Base-by-base conservation (phyloP, 2,888 invertebrate genomes). In the Rhodophaea formosa region DNA sequence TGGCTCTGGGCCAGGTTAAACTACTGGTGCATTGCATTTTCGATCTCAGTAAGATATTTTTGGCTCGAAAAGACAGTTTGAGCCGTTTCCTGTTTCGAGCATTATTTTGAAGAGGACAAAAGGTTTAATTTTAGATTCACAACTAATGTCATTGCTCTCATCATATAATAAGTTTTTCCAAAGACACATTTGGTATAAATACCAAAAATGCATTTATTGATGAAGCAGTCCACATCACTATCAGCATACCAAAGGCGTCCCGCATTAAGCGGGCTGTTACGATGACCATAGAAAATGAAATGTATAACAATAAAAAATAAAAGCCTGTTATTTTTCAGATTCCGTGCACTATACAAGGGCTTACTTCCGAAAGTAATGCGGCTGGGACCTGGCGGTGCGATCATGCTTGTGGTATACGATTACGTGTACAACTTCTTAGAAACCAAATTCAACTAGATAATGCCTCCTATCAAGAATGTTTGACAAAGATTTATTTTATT, bases 361-460 rank as follows among this genome's bases (percentile, higher is more conserved):
- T 89, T 98, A 10, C 76, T 97, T 54, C 98, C 98, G 7, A 98
- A 98, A 88, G 94, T 98, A 0, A 92, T 98, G 79, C 93, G 98
- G 63, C 86, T 98, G 58, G 98, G 98, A 23, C 98, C 98, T 0
- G 98, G 98, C 51, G 98, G 98, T 16, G 98, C 98, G 1, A 97
- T 98, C 58, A 97, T 98, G 97, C 88, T 98, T 65, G 94, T 98
- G 7, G 97, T 97, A 8, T 98, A 97, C 73, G 98, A 98, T 76
- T 95, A 97, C 72, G 94, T 95, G 59, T 96, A 97, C 79, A 91
- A 94, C 56, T 96, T 93, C 82, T 91, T 98, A 72, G 93, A 94
- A 57, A 75, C 76, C 51, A 88, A 79, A 64, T 89, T 88, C 67
- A 59, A 68, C 6, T 55, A n/a, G n/a, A n/a, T n/a, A 46, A 16